Percentiles rank a stretch among this genome's conserved stretches.
Conservation (phyloP, 1,140 invertebrate genomes). For the Ceratitis capitata region DNA sequence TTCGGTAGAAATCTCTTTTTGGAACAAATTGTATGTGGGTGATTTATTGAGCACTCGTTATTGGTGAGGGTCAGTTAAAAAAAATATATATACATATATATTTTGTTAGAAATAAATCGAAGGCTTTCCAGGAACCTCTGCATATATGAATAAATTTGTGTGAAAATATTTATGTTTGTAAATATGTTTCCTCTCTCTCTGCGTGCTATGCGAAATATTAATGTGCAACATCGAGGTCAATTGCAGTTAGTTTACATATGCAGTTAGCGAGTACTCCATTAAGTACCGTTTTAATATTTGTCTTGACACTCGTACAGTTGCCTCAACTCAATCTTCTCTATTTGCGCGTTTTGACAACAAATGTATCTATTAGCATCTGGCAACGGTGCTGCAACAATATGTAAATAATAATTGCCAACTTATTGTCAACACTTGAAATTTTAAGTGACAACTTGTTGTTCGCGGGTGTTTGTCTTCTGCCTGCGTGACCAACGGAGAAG, state of each 20-base stretch:
- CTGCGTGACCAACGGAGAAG: too few relatives aligned
- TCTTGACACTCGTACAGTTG: neutral
- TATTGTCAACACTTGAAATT: neutral
- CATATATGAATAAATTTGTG: neutral
- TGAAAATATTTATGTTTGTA: neutral
- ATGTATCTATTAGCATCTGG: neutral
- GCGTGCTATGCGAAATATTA: neutral
- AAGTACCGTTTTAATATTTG: constrained; percentile 22
- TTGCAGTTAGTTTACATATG: constrained; percentile 30
- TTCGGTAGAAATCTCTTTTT: neutral
- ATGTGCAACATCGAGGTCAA: neutral
- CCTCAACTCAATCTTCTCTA: neutral
- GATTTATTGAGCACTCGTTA: neutral
- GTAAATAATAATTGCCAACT: constrained; percentile 25
- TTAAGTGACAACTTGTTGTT: neutral
- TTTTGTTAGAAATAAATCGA: neutral
- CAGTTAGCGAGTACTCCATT: neutral
- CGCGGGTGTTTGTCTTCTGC: neutral
- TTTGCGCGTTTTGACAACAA: neutral
- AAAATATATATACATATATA: too few relatives aligned
- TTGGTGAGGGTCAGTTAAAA: neutral
- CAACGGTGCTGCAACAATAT: neutral
- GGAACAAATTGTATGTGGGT: neutral
- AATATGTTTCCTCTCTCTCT: neutral
- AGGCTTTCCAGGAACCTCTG: neutral